Base-by-base conservation (phyloP, 2,113 vertebrate genomes). In the Sceloporus tristichus region DNA sequence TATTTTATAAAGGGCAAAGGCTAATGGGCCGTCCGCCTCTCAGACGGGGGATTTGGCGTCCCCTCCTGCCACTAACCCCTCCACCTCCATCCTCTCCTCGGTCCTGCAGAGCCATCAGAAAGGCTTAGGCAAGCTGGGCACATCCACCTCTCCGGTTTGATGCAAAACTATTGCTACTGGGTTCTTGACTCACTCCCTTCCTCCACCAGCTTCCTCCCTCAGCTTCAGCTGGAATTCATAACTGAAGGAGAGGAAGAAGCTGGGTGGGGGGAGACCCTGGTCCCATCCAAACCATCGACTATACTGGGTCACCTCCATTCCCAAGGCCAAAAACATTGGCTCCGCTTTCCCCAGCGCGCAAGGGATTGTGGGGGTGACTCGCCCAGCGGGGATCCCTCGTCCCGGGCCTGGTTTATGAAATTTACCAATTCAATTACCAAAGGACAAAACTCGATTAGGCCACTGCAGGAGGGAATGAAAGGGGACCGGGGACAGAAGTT, bases 381-480 rank as follows among this genome's bases (percentile, higher is more conserved):
- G 54, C 93, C 85, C 89, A 3, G 85, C 85, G 27, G 90, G 70
- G 84, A 54, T 74, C 91, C 79, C 29, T 79, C 85, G 93, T 92
- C 93, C 92, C 88, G 93, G 87, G 95, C 93, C 75, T 94, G 82
- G 91, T 85, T 97, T 87, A 94, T 95, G 93, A 94, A 93, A 96
- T 96, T 96, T 96, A 94, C 93, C 89, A 94, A 87, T 27, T 74
- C 75, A 88, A 90, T 97, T 96, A 97, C 96, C 91, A 89, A 96
- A 96, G 96, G 95, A 96, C 87, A 81, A 91, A 97, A 95, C 88
- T 91, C 92, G 90, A 96, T 95, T 95, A 94, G 16, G 78, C 91
- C 87, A 86, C 40, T 54, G 79, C 85, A 82, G 90, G 38, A 89
- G 85, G 83, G 68, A 86, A 91, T 21, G 27, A n/a, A 8, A 14